Base-by-base conservation (phyloP, 92 coral and sea anemone genomes). In the Muricea muricata region DNA sequence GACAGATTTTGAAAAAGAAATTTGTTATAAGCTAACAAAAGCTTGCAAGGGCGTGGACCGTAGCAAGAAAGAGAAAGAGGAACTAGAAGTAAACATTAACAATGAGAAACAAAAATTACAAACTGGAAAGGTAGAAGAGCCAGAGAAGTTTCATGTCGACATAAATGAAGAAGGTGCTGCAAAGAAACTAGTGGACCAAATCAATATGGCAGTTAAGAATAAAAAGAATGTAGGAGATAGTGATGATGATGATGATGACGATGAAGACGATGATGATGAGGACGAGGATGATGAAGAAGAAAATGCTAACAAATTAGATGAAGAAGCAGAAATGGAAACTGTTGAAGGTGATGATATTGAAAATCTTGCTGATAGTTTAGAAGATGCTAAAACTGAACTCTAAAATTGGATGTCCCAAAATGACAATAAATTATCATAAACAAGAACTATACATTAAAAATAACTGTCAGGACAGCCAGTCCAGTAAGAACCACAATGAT, bases 11-110 rank as follows among this genome's bases (percentile, higher is more conserved):
- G 99, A 97, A 67, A 80, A 94, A 28, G 86, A 86, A 60, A 90
- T 97, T n/a, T 97, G 99, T 75, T 91, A 92, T 60, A 92, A 92
- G 77, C 79, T 97, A 39, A 87, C 97, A 5, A 87, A 90, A 69
- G 99, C 99, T 4, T 97, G 99, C 55, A 93, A 94, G 79, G 99
- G 99, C 18, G 99, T 97, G 1, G 99, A 97, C 52, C 89, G 99
- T n/a, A 86, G 90, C 15, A 86, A 92, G 85, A 97, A 94, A 56
- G 94, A 91, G 26, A 97, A 97, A 80, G 99, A 97, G 65, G 91
- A 93, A 18, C 41, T 97, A 71, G 93, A 97, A 29, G 94, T 92
- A 46, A 84, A 92, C 67, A 68, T 94, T 60, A 97, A 97, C 42
- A 92, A 92, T 63, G 55, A 87, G 76, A 87, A 91, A 65, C 97